These are phyloP conservation scores for Tetramorium bicarinatum DNA, from an alignment of 2,888 invertebrate genomes.

Conservation along the genomic window DNA sequence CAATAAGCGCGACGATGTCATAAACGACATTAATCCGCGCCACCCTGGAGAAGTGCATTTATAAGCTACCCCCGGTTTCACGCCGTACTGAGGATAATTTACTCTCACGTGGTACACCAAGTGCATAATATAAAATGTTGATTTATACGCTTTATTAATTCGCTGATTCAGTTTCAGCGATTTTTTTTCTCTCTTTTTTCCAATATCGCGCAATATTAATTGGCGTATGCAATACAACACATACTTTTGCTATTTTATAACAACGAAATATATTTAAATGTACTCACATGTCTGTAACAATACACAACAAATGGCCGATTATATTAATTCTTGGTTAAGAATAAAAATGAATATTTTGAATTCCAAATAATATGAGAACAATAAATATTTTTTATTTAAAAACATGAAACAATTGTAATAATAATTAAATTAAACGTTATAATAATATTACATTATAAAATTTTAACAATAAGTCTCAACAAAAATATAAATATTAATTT, in stretches of 20 bases:
- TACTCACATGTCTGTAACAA: background rate
- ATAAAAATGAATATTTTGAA: background rate
- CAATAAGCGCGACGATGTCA: constrained; percentile 50
- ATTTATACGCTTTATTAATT: constrained; percentile 29
- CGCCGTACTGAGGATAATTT: constrained; percentile 25
- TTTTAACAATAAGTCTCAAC: background rate
- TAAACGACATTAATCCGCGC: constrained; percentile 47
- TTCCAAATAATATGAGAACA: background rate
- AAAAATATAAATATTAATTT: background rate
- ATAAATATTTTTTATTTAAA: background rate
- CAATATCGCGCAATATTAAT: constrained; percentile 14
- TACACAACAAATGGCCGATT: background rate
- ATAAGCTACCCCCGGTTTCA: constrained; percentile 41
- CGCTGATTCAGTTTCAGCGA: constrained; percentile 1
- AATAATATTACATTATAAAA: background rate
- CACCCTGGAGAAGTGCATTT: constrained; percentile 31
- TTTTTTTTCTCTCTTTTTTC: background rate
- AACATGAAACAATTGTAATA: background rate
- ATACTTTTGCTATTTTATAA: background rate
- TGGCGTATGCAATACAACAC: background rate
- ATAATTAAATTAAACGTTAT: background rate
- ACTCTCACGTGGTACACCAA: constrained; percentile 3
- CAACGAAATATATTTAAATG: background rate
- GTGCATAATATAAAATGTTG: constrained; percentile 40
- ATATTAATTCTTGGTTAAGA: background rate